A percentile compares a stretch with the other conserved stretches of the same genome.
Conservation (phyloP, 1,140 invertebrate genomes). For the Metopolophium dirhodum region DNA sequence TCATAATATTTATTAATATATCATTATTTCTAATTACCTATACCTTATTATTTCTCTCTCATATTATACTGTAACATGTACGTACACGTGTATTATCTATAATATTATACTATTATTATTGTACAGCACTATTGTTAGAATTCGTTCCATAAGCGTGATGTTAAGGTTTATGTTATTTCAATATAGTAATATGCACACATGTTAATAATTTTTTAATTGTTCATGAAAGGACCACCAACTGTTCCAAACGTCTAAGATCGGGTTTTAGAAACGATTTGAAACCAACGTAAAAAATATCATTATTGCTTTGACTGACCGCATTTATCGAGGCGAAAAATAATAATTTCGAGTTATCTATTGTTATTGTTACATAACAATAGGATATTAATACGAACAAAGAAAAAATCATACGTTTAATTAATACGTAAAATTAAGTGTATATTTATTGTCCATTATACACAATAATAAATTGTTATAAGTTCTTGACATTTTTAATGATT, state of each 20-base stretch:
- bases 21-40: not conserved
- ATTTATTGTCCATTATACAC: not conserved
- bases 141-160: not conserved
- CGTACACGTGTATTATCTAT: not conserved
- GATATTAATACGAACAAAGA: slow-evolving; percentile 29
- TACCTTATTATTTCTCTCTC: not conserved
- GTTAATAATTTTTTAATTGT: slow-evolving; percentile 7
- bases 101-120: slow-evolving; percentile 20
- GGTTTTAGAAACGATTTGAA: slow-evolving; percentile 38
- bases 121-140: not conserved
- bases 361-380: slow-evolving; percentile 38
- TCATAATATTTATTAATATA: not conserved
- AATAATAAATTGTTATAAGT: not conserved
- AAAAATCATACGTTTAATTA: slow-evolving; percentile 36
- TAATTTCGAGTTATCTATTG: slow-evolving; percentile 20
- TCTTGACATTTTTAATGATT: not conserved
- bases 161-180: slow-evolving; percentile 11
- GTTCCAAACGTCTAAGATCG: not conserved
- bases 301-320: slow-evolving; percentile 38
- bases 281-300: slow-evolving; percentile 24
- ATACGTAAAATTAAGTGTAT: not conserved
- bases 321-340: slow-evolving; percentile 8
- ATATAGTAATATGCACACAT: not conserved
- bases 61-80: not conserved
- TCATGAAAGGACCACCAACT: not conserved